A percentile compares a stretch with the other conserved stretches of the same genome.
Evolutionary conservation across 2,888 invertebrate species (phyloP).

Genomic region (Seira sanloemensis): DNA sequence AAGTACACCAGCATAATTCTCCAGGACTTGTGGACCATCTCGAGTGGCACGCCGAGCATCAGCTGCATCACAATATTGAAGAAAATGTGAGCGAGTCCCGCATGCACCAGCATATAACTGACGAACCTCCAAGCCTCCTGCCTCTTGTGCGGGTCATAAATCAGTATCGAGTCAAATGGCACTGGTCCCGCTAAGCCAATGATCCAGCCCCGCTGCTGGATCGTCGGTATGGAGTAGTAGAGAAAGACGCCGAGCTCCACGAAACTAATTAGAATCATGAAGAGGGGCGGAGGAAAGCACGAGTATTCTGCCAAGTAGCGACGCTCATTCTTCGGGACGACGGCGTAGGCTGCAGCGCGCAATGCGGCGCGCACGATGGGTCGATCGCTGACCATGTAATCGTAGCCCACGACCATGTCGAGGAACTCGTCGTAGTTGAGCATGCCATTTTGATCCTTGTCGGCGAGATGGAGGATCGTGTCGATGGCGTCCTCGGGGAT

Average conservation of each 20-base stretch:
- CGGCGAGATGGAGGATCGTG: slow-evolving; percentile 74
- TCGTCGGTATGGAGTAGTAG: slow-evolving; percentile 78
- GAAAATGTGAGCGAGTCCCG: slow-evolving; percentile 95
- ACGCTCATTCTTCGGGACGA: slow-evolving; percentile 78
- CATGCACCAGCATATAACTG: slow-evolving; percentile 97
- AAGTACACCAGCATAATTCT: slow-evolving; percentile 89
- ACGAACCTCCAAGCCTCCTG: slow-evolving; percentile 94
- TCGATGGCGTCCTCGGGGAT: slow-evolving; percentile 74
- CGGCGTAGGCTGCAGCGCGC: slow-evolving; percentile 75
- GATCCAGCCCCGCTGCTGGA: too few relatives aligned
- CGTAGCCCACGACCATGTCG: slow-evolving; percentile 78
- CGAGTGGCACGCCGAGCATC: slow-evolving; percentile 93
- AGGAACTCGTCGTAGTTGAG: slow-evolving; percentile 92
- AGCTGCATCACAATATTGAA: slow-evolving; percentile 96
- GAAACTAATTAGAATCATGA: slow-evolving; percentile 82
- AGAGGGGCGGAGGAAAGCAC: slow-evolving; percentile 91
- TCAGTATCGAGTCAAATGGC: slow-evolving; percentile 87
- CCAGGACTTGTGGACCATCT: slow-evolving; percentile 96
- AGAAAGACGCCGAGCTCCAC: slow-evolving; percentile 78
- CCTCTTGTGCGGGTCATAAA: slow-evolving; percentile 91
- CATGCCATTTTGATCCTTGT: slow-evolving; percentile 82
- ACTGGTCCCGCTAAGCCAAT: too few relatives aligned
- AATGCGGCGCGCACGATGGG: slow-evolving; percentile 74
- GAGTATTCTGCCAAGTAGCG: slow-evolving; percentile 88
- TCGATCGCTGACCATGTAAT: slow-evolving; percentile 66